Base-by-base conservation (phyloP, 2,888 invertebrate genomes). In the Polymixis lichenea region DNA sequence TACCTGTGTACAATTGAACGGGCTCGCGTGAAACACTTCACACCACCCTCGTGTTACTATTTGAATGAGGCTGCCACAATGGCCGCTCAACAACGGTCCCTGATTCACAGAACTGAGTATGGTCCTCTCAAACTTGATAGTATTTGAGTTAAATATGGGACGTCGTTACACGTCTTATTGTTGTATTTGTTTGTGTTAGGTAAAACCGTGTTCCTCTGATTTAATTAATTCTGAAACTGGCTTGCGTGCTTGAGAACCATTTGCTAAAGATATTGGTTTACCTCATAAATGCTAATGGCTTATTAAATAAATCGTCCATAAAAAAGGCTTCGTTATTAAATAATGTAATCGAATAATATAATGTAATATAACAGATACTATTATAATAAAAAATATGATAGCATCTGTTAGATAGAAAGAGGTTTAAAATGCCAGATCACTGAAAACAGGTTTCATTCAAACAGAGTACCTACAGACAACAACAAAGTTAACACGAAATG, bases 1-100 rank as follows among this genome's bases (percentile, higher is more conserved):
- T 88, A 89, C 88, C 89, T 88, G 88, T 87, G 38, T 49, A 80
- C 80, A 78, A 85, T 83, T 85, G 82, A 84, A 83, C 73, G 70
- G 78, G 77, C 80, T 79, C 83, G 72, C 68, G 80, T 80, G 78
- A 80, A 84, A 70, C 84, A 82, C 86, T 83, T 83, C 82, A 88
- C 88, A 87, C 85, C 83, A 80, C 87, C 82, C 86, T 83, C 69
- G 79, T 74, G 78, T 80, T 77, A 77, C 82, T 82, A 78, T 83
- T 84, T 88, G 79, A 86, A 88, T 87, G 87, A 77, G 74, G 58
- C 76, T 65, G 72, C 65, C 78, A 88, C 88, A 88, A 88, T 88
- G 77, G 65, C 38, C 73, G 79, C 68, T 71, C 72, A 55, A 83
- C 83, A 80, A 80, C 72, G 75, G 73, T 74, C 85, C 75, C 84